These are phyloP conservation scores for Hemiprocne comata DNA, from an alignment of 2,113 vertebrate species.

Conservation along the genomic window DNA sequence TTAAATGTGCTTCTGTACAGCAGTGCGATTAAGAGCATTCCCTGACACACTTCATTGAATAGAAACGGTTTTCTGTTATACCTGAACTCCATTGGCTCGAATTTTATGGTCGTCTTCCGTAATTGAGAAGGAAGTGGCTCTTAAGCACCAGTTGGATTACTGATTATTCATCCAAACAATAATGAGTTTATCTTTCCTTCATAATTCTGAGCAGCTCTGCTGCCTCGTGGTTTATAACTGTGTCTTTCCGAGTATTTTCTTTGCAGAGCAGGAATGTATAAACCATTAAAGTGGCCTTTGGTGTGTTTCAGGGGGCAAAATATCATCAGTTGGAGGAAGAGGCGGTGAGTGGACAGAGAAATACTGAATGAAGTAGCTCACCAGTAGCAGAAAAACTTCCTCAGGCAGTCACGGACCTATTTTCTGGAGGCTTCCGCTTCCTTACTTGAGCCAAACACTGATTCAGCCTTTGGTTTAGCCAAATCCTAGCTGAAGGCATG, in stretches of 20 bases:
- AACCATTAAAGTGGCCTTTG: neutral
- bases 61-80: neutral
- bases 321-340: neutral
- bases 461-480: neutral
- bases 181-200: neutral
- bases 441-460: fast-evolving
- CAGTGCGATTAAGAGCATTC: neutral
- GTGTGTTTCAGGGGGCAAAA: neutral
- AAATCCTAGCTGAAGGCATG: neutral
- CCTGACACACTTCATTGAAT: neutral
- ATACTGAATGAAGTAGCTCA: neutral
- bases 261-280: neutral
- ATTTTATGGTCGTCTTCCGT: neutral
- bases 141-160: neutral
- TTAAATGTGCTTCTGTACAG: neutral
- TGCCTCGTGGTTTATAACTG: neutral
- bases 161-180: neutral
- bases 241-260: neutral
- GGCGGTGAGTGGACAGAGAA: neutral
- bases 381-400: neutral
- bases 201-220: neutral
- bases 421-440: neutral
- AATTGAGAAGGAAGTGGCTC: neutral
- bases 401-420: neutral
- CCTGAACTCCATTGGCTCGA: neutral